These are phyloP conservation scores for Thunnus thynnus DNA, from an alignment of 2,113 vertebrate species.

Conservation along the genomic window DNA sequence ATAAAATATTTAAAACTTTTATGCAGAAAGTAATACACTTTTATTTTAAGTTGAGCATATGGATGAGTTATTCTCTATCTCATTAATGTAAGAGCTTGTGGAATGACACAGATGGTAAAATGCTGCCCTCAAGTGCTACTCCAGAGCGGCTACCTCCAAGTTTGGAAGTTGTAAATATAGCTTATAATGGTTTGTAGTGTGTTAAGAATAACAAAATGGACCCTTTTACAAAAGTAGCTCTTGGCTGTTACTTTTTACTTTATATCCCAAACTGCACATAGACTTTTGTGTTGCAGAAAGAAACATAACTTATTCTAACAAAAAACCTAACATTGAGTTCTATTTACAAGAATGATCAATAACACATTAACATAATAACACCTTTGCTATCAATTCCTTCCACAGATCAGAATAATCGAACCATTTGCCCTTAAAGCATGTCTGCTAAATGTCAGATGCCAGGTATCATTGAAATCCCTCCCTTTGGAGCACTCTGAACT, in stretches of 20 bases:
- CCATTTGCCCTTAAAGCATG: neutral
- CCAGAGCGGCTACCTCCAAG: slow-evolving; percentile 50
- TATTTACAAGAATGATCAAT: neutral
- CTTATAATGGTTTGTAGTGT: slow-evolving; percentile 23
- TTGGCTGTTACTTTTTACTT: slow-evolving; percentile 37
- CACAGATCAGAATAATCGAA: neutral
- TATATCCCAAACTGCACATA: slow-evolving; percentile 19
- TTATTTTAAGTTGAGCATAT: slow-evolving; percentile 50
- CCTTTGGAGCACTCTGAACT: too few species aligned
- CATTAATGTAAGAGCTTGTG: slow-evolving; percentile 46
- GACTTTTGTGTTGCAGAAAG: neutral
- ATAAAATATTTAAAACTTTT: slow-evolving; percentile 30
- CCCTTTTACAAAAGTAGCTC: slow-evolving; percentile 21
- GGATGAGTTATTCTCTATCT: slow-evolving; percentile 50
- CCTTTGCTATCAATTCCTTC: neutral
- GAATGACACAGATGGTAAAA: slow-evolving; percentile 52
- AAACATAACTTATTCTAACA: neutral
- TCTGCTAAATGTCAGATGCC: neutral
- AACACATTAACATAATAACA: neutral
- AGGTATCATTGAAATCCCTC: too few species aligned
- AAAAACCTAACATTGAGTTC: neutral
- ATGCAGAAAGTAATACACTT: slow-evolving; percentile 41
- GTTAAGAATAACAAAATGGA: slow-evolving; percentile 45
- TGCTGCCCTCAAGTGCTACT: slow-evolving; percentile 80
- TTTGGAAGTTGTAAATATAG: slow-evolving; percentile 44